These are phyloP conservation scores for Danio tinwini DNA, from an alignment of 2,797 vertebrate species.

Conservation along the genomic window DNA sequence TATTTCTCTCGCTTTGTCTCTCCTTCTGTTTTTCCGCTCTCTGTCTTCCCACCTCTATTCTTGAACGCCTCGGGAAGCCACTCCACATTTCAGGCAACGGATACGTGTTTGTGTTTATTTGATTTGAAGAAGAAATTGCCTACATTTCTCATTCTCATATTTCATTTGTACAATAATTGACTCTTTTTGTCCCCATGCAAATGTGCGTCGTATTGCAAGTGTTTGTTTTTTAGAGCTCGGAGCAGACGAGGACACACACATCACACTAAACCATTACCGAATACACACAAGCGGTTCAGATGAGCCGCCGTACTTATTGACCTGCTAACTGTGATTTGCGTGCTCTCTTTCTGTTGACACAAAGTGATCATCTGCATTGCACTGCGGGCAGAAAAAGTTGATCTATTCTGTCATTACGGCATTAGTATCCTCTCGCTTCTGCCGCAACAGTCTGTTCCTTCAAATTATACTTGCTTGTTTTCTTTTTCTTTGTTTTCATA, in stretches of 20 bases:
- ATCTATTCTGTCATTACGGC: slow-evolving; percentile 30
- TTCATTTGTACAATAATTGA: slow-evolving; percentile 47
- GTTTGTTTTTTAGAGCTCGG: slow-evolving; percentile 17
- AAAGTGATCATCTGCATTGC: slow-evolving; percentile 26
- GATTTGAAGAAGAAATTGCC: slow-evolving; percentile 33
- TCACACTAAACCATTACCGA: slow-evolving; percentile 15
- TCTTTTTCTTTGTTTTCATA: not conserved
- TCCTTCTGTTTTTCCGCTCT: slow-evolving; percentile 12
- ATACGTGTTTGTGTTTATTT: slow-evolving; percentile 36
- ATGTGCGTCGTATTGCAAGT: slow-evolving; percentile 6
- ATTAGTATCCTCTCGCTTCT: not conserved
- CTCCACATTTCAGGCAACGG: slow-evolving; percentile 5
- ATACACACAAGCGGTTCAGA: not conserved
- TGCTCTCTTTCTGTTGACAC: slow-evolving; percentile 29
- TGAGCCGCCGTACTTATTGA: slow-evolving; percentile 5
- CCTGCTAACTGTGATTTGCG: slow-evolving; percentile 40
- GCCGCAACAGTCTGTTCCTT: slow-evolving; percentile 1
- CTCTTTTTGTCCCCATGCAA: slow-evolving; percentile 27
- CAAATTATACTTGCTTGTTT: not conserved
- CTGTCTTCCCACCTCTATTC: slow-evolving; percentile 24
- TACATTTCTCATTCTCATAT: slow-evolving; percentile 35
- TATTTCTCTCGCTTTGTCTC: slow-evolving; percentile 18
- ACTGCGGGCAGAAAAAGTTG: slow-evolving; percentile 9
- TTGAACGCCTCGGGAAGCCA: slow-evolving; percentile 31
- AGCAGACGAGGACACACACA: not conserved